These are phyloP conservation scores for Psix sp. DNA, from an alignment of 1,140 invertebrate species.

Conservation along the genomic window DNA sequence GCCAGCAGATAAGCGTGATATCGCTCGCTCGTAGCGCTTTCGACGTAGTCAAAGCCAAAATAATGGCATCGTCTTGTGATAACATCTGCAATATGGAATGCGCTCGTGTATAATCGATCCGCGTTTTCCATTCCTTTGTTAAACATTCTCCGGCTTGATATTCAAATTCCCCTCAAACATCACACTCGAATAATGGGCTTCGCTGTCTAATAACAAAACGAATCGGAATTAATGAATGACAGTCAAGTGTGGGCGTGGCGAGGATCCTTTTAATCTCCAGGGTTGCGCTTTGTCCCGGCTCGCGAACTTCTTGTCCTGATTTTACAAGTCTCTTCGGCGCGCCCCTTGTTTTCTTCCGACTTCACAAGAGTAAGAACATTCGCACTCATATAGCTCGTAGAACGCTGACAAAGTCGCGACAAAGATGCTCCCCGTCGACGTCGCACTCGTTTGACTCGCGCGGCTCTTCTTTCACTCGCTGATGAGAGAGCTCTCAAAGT, in stretches of 20 bases:
- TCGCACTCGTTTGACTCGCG: slow-evolving; percentile 62
- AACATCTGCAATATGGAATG: too few species aligned
- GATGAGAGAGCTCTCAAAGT: slow-evolving; percentile 70
- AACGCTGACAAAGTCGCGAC: slow-evolving; percentile 74
- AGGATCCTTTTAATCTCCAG: slow-evolving; percentile 61
- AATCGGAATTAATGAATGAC: slow-evolving; percentile 48
- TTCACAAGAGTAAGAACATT: slow-evolving; percentile 67
- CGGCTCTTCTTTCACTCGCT: slow-evolving; percentile 66
- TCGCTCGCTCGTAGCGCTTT: slow-evolving; percentile 6
- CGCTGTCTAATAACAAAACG: slow-evolving; percentile 53
- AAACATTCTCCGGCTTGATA: too few species aligned
- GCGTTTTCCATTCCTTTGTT: too few species aligned
- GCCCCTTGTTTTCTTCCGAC: slow-evolving; percentile 60
- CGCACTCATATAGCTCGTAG: slow-evolving; percentile 65
- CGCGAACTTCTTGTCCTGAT: slow-evolving; percentile 55
- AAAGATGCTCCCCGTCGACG: slow-evolving; percentile 58
- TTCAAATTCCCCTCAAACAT: too few species aligned
- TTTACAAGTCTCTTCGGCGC: slow-evolving; percentile 45
- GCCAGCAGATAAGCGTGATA: slow-evolving; percentile 26
- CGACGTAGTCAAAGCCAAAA: slow-evolving; percentile 1
- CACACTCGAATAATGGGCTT: too few species aligned
- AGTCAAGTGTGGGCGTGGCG: slow-evolving; percentile 17
- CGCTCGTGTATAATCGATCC: too few species aligned
- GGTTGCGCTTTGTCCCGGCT: slow-evolving; percentile 49
- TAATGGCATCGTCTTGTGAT: too few species aligned